phyloP scores from a whole-genome alignment of 1,140 invertebrate species.

The Streblospio benedicti region DNA sequence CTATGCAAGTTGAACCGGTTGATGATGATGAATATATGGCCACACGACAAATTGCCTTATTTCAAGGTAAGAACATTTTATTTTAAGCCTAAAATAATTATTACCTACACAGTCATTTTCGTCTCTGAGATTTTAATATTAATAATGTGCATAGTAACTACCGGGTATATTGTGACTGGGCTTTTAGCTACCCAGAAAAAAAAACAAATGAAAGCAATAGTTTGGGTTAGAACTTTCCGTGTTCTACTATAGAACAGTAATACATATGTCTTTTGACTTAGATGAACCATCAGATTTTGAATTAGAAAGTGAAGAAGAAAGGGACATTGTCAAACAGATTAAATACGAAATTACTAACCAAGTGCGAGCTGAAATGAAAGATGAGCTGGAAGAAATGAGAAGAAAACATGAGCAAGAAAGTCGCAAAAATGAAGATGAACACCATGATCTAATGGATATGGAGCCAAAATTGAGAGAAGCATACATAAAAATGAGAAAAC shows the following conservation, averaged over 20 bases:
- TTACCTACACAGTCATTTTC: background rate
- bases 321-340: slow-evolving; percentile 38
- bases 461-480: slow-evolving; percentile 38
- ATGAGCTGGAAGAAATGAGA: slow-evolving; percentile 33
- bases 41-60: background rate
- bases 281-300: too few species aligned
- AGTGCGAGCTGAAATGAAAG: slow-evolving; percentile 38
- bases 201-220: slow-evolving; percentile 21
- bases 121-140: background rate
- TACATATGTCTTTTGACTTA: too few species aligned
- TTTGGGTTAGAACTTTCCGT: too few species aligned
- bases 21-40: background rate
- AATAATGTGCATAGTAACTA: background rate
- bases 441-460: slow-evolving; percentile 16
- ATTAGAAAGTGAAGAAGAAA: slow-evolving; percentile 41
- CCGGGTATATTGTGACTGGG: background rate
- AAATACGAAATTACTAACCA: slow-evolving; percentile 38
- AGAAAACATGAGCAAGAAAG: slow-evolving; percentile 19
- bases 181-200: slow-evolving; percentile 1
- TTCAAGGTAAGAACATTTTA: background rate
- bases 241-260: too few species aligned
- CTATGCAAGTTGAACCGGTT: background rate
- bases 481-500: slow-evolving; percentile 42
- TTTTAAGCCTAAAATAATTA: background rate
- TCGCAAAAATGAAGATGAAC: background rate